A percentile compares a stretch with the other conserved stretches of the same genome.
These are phyloP conservation scores for Myripristis murdjan DNA, from an alignment of 2,797 vertebrate species.

Conservation along the genomic window DNA sequence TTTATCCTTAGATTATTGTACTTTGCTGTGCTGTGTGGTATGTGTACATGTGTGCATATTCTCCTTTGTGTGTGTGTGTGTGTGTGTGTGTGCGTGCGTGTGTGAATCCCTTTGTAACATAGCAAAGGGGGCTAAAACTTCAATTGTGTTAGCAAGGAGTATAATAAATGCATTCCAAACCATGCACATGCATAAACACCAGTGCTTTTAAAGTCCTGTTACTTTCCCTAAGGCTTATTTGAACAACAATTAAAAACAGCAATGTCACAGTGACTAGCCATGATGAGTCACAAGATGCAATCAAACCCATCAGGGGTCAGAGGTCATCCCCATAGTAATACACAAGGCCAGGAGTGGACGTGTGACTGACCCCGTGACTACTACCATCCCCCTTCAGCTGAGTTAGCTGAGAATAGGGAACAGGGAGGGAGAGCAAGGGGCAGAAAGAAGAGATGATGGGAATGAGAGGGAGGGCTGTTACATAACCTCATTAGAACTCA, in stretches of 20 bases:
- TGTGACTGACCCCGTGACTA: conserved; percentile 10
- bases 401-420: conserved; percentile 16
- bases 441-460: conserved; percentile 1
- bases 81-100: no score
- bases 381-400: background rate
- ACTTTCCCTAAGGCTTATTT: background rate
- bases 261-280: background rate
- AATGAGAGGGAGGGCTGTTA: conserved; percentile 12
- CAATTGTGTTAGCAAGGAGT: no score
- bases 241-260: background rate
- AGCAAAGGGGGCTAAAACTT: no score
- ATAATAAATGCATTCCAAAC: no score
- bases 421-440: background rate
- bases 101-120: no score
- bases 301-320: background rate
- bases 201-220: background rate
- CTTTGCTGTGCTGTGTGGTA: no score
- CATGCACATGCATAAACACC: background rate
- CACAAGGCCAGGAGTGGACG: background rate
- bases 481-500: conserved; percentile 11
- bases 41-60: no score
- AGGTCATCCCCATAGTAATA: conserved; percentile 5
- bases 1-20: no score
- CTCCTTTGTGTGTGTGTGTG: no score
- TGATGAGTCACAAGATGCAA: background rate